Evolutionary conservation across 2,888 invertebrate genomes (phyloP).

Genomic region (Cryptocephalus primarius): DNA sequence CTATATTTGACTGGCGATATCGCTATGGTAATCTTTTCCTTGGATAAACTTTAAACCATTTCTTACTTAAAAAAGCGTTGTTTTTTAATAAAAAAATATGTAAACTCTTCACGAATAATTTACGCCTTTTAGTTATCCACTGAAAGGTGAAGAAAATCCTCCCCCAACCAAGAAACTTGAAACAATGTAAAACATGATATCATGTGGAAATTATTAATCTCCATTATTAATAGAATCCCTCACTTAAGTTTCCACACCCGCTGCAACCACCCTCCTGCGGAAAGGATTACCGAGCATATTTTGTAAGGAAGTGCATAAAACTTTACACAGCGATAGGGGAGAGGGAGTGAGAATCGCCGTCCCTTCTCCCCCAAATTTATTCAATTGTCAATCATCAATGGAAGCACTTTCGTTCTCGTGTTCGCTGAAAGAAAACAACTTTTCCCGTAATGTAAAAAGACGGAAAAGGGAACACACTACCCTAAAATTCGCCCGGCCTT

Average conservation of each 20-base stretch:
- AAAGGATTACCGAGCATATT: constrained; percentile 12
- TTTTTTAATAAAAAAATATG: too few species aligned
- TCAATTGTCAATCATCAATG: constrained; percentile 7
- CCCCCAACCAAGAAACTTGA: too few species aligned
- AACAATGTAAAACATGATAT: too few species aligned
- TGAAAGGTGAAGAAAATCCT: too few species aligned
- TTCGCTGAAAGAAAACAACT: constrained; percentile 3
- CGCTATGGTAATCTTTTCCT: too few species aligned
- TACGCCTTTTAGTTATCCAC: too few species aligned
- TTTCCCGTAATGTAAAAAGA: neutral
- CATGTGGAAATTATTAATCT: too few species aligned
- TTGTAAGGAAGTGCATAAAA: constrained; percentile 7
- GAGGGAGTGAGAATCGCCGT: neutral
- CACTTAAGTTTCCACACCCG: neutral
- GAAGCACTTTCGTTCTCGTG: constrained; percentile 2
- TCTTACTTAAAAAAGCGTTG: too few species aligned
- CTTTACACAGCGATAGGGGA: neutral
- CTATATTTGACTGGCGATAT: too few species aligned
- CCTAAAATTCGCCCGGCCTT: neutral
- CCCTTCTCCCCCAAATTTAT: constrained; percentile 1
- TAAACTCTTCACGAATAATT: too few species aligned
- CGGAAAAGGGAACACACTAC: too few species aligned
- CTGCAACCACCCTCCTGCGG: constrained; percentile 7
- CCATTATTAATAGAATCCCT: neutral
- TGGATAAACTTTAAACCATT: too few species aligned